phyloP scores from a whole-genome alignment of 2,888 invertebrate genomes.

The Mycalesis mineus region DNA sequence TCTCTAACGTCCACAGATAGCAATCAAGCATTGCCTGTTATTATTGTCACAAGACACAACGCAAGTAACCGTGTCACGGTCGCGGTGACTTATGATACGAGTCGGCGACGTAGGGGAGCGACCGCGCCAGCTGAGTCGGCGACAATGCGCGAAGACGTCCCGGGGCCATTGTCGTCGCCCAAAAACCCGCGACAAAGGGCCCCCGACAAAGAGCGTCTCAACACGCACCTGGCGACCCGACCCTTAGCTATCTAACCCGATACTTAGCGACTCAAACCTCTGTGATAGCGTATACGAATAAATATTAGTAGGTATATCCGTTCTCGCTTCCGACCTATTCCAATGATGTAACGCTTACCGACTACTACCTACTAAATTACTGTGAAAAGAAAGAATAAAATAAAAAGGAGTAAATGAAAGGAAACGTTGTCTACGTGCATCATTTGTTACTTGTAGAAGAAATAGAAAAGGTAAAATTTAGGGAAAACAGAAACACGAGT shows the following conservation, averaged over 20 bases:
- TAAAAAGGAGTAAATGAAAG: too few relatives aligned
- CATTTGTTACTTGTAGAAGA: too few relatives aligned
- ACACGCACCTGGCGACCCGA: conserved; percentile 66
- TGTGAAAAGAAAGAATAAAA: too few relatives aligned
- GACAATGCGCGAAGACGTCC: conserved; percentile 74
- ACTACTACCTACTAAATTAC: too few relatives aligned
- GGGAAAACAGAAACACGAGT: too few relatives aligned
- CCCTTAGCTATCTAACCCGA: conserved; percentile 58
- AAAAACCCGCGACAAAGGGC: conserved; percentile 43
- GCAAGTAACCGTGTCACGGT: conserved; percentile 45
- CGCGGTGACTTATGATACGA: conserved; percentile 50
- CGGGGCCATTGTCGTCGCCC: conserved; percentile 61
- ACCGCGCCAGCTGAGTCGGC: conserved; percentile 68
- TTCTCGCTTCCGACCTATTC: conserved; percentile 42
- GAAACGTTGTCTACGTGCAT: too few relatives aligned
- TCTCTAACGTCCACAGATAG: conserved; percentile 17
- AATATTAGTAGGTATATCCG: conserved; percentile 46
- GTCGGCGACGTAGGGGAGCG: conserved; percentile 37
- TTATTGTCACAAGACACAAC: conserved; percentile 33
- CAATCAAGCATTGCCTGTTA: conserved; percentile 20
- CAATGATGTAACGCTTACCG: too few relatives aligned
- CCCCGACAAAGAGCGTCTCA: conserved; percentile 64
- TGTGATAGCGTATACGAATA: conserved; percentile 31
- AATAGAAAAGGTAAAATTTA: too few relatives aligned
- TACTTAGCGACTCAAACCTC: conserved; percentile 44